A percentile compares a stretch with the other conserved stretches of the same genome.
Evolutionary conservation across 2,797 vertebrate genomes (phyloP).

Genomic region (Chelonia mydas): DNA sequence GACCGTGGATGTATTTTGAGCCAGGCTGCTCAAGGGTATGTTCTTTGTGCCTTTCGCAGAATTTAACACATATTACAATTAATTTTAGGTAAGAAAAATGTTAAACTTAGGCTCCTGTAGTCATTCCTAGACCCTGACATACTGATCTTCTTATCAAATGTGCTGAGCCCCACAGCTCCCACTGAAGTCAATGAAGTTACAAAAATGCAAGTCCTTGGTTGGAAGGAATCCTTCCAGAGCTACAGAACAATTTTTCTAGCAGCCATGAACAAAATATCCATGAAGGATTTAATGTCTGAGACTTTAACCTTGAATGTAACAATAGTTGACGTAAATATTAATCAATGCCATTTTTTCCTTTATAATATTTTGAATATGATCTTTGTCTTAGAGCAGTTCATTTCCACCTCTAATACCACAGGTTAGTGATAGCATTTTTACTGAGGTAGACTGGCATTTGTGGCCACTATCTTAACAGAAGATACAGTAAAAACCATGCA

Average conservation of each 20-base stretch:
- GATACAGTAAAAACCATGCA: not conserved
- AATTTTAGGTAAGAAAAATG: not conserved
- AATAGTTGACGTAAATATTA: constrained; percentile 11
- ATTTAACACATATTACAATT: not conserved
- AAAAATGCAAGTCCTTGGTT: not conserved
- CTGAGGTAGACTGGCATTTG: not conserved
- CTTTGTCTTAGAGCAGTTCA: not conserved
- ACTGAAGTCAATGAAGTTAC: rapidly evolving
- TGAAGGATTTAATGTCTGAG: not conserved
- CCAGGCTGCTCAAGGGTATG: not conserved
- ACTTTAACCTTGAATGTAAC: constrained; percentile 6
- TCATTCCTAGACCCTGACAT: not conserved
- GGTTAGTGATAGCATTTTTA: not conserved
- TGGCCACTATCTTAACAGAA: not conserved
- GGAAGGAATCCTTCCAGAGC: not conserved
- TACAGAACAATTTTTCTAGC: not conserved
- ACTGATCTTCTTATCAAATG: not conserved
- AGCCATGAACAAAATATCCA: not conserved
- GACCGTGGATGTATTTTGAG: not conserved
- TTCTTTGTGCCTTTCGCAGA: not conserved
- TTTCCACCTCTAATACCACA: not conserved
- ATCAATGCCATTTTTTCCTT: not conserved
- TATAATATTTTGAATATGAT: not conserved
- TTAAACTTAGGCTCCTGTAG: not conserved
- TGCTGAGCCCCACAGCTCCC: not conserved